phyloP scores from a whole-genome alignment of 2,113 vertebrate genomes.

The Clinocottus analis region DNA sequence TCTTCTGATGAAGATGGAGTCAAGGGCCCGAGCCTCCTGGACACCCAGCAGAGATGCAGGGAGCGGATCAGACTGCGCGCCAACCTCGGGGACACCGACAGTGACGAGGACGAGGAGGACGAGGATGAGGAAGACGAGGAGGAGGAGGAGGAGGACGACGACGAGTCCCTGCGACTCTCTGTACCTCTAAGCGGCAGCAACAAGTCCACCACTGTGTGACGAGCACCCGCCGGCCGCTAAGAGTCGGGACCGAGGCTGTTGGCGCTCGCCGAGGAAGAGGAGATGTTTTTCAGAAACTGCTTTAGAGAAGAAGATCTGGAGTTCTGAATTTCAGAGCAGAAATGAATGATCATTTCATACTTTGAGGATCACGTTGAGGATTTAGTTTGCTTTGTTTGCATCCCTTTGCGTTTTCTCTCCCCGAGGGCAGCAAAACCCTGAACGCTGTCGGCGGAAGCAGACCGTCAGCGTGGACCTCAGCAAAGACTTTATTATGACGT shows the following conservation, averaged over 20 bases:
- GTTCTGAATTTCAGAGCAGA: conserved; percentile 40
- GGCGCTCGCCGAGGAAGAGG: background rate
- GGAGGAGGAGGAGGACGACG: conserved; percentile 86
- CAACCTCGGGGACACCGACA: conserved; percentile 84
- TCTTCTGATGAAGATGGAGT: conserved; percentile 93
- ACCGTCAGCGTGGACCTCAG: conserved; percentile 21
- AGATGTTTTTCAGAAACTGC: conserved; percentile 8
- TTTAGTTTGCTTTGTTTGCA: conserved; percentile 29
- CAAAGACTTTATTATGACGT: background rate
- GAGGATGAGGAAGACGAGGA: conserved; percentile 89
- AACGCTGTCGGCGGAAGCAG: conserved; percentile 2
- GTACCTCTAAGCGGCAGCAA: conserved; percentile 74
- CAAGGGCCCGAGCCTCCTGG: conserved; percentile 65
- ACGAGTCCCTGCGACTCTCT: conserved; percentile 82
- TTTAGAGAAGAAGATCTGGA: conserved; percentile 27
- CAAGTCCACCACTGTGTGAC: conserved; percentile 93
- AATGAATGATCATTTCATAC: conserved; percentile 62
- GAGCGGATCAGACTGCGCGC: conserved; percentile 84
- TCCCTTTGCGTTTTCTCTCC: conserved; percentile 9
- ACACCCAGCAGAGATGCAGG: conserved; percentile 68
- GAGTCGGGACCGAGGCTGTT: background rate
- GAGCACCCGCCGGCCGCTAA: background rate
- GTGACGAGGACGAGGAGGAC: conserved; percentile 92
- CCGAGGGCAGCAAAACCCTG: conserved; percentile 16
- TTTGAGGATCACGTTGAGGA: conserved; percentile 39